Evolutionary conservation across 2,113 vertebrate genomes (phyloP).

Genomic region (Platycercus adscitus): DNA sequence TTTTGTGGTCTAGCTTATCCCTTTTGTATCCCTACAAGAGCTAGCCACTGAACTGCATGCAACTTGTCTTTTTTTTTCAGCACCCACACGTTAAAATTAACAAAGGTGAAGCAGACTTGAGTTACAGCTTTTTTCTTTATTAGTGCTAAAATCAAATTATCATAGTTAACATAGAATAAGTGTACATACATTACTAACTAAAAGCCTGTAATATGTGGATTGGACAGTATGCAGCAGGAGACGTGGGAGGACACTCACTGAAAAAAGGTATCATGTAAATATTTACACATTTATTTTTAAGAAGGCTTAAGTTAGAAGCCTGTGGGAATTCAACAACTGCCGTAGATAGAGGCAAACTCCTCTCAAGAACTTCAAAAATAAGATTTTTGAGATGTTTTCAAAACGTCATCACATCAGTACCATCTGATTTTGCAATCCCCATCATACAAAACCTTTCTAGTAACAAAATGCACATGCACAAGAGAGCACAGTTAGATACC

Average conservation of each 20-base stretch:
- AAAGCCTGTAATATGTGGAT: neutral
- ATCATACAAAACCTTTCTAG: neutral
- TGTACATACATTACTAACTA: neutral
- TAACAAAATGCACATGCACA: neutral
- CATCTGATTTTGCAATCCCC: neutral
- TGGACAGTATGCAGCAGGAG: neutral
- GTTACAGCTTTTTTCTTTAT: neutral
- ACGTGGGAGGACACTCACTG: neutral
- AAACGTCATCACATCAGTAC: neutral
- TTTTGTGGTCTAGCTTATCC: neutral
- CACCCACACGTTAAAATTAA: neutral
- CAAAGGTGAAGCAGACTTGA: neutral
- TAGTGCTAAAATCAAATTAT: neutral
- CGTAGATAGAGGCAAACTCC: neutral
- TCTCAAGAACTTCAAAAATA: neutral
- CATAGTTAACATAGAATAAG: neutral
- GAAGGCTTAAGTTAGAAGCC: neutral
- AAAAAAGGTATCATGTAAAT: neutral
- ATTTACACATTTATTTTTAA: constrained; percentile 11
- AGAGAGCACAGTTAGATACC: neutral
- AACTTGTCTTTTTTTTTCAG: neutral
- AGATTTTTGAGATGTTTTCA: neutral
- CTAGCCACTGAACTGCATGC: neutral
- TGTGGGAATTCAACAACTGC: neutral
- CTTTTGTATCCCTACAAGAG: neutral